Conservation (phyloP, 2,113 vertebrate genomes). For the Ictalurus punctatus region DNA sequence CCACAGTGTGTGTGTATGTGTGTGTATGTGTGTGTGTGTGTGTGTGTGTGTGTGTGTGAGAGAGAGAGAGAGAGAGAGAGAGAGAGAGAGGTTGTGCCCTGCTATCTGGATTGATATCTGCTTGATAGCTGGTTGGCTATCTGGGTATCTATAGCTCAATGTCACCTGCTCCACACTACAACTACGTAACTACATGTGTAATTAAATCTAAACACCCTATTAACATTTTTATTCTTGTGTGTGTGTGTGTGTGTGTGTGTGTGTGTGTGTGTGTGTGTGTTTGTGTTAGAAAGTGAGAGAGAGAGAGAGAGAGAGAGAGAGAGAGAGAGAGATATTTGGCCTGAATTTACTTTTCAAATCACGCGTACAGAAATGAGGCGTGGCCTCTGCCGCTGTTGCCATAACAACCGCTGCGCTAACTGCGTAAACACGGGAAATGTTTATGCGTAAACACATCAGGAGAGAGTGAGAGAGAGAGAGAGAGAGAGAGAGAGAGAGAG, state of each 20-base stretch:
- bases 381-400: constrained; percentile 55
- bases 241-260: constrained; percentile 10
- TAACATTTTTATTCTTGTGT: not conserved
- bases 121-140: too few relatives aligned
- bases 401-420: constrained; percentile 65
- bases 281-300: too few relatives aligned
- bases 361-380: constrained; percentile 51
- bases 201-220: not conserved
- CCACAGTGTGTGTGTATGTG: too few relatives aligned
- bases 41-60: too few relatives aligned
- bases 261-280: not conserved
- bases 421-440: constrained; percentile 12
- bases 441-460: constrained; percentile 65
- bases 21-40: too few relatives aligned
- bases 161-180: too few relatives aligned
- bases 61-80: too few relatives aligned
- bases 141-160: too few relatives aligned
- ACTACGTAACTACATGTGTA: not conserved
- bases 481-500: not conserved
- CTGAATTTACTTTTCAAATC: constrained; percentile 58
- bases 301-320: too few relatives aligned
- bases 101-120: too few relatives aligned
- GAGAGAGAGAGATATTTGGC: not conserved
- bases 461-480: not conserved
- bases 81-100: too few relatives aligned